A percentile compares a stretch with the other conserved stretches of the same genome.
phyloP scores from a whole-genome alignment of 1,140 invertebrate genomes.

The Polypedilum vanderplanki region DNA sequence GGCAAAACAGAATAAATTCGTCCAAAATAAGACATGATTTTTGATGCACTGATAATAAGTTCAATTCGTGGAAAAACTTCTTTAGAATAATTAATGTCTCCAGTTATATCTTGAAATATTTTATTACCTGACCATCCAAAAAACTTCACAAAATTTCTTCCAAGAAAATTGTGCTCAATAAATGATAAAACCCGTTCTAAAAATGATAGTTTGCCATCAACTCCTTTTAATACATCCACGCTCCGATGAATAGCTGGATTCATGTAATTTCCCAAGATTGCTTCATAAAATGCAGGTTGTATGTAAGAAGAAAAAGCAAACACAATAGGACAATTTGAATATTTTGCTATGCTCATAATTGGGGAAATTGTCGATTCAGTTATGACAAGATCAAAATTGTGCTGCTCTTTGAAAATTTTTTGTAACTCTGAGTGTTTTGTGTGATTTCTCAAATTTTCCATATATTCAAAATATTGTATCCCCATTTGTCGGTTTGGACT shows the following conservation, averaged over 20 bases:
- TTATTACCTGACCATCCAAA: too few species aligned
- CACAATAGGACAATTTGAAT: not conserved
- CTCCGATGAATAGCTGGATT: not conserved
- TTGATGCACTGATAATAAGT: not conserved
- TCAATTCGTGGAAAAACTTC: not conserved
- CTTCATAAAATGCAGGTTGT: not conserved
- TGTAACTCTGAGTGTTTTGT: not conserved
- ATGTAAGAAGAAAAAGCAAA: not conserved
- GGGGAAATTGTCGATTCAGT: not conserved
- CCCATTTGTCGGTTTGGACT: too few species aligned
- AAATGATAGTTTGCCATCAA: not conserved
- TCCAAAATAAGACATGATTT: not conserved
- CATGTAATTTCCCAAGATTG: not conserved
- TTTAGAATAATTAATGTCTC: not conserved
- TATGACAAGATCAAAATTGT: not conserved
- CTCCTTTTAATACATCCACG: not conserved
- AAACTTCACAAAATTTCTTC: not conserved
- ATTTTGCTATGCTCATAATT: not conserved
- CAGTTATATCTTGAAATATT: too few species aligned
- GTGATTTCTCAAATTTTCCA: not conserved
- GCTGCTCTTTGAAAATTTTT: not conserved
- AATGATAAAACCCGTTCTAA: not conserved
- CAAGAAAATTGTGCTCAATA: not conserved
- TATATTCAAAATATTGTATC: too few species aligned
- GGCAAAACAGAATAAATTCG: not conserved